These are phyloP conservation scores for Drosophila lini DNA, from an alignment of 1,140 invertebrate species.

Conservation along the genomic window DNA sequence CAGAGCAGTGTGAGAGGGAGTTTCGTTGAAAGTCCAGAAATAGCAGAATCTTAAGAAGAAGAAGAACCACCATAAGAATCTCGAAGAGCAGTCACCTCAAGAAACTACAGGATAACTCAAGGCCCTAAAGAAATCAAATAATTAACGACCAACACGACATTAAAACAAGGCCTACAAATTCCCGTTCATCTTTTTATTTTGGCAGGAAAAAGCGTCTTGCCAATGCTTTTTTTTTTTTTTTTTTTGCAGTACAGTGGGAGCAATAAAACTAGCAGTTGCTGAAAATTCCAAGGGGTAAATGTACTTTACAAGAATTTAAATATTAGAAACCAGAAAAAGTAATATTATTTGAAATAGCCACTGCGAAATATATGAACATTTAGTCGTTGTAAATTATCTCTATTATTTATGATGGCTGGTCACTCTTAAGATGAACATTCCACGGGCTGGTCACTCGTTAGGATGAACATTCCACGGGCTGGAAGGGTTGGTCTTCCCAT, in stretches of 20 bases:
- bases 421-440: not conserved
- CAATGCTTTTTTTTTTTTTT: no score
- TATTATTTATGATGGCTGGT: not conserved
- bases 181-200: not conserved
- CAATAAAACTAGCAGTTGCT: not conserved
- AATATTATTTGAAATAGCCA: not conserved
- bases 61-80: not conserved
- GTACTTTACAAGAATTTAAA: no score
- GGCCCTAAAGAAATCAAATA: not conserved
- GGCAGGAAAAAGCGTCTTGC: no score
- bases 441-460: not conserved
- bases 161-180: slow-evolving; percentile 3
- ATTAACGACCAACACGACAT: not conserved
- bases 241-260: not conserved
- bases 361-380: not conserved
- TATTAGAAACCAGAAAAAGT: not conserved
- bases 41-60: not conserved
- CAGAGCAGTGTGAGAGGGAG: slow-evolving; percentile 10
- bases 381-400: not conserved
- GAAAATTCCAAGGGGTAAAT: not conserved
- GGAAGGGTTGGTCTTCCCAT: slow-evolving; percentile 1
- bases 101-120: not conserved
- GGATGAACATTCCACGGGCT: not conserved
- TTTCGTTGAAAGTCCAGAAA: not conserved
- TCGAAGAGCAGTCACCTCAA: not conserved